Base-by-base conservation (phyloP, 2,888 invertebrate genomes). In the Dryobota labecula region DNA sequence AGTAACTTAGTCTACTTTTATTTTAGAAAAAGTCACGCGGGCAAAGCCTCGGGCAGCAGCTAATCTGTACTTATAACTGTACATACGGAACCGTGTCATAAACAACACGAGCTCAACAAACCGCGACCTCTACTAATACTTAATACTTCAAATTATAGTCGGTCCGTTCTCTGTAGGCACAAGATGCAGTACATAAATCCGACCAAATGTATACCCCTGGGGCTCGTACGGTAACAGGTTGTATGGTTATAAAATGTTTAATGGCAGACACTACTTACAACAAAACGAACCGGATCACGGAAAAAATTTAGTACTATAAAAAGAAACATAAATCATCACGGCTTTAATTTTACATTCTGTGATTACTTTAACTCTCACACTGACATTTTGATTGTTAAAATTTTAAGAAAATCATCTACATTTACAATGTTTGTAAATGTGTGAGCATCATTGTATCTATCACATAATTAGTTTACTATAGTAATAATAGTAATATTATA, bases 231-330 rank as follows among this genome's bases (percentile, higher is more conserved):
- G 90, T 88, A 91, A 91, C 93, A 93, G 91, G 90, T 89, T 93
- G 94, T 87, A 86, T 87, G 89, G 86, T 76, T 80, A 91, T 94
- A 94, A 94, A 94, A 92, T 91, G 87, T 92, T 93, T 93, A 91
- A 93, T 93, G 88, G 91, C 90, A 90, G 80, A 90, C 88, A 92
- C 92, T 89, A 91, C 90, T 90, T 87, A 89, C 90, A 90, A 73
- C 78, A 77, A 73, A 89, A 89, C 88, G 82, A 84, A 87, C 81
- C 80, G 78, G 78, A 71, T 80, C 84, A 78, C 72, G 72, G 76
- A 63, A 74, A 78, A 75, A 79, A 71, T 49, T 49, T 73, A 60
- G 84, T 81, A 85, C 83, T 73, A 73, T 77, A 76, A 76, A 84
- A 78, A 58, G 33, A 66, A 78, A 66, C 47, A 71, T 72, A 24